A percentile compares a stretch with the other conserved stretches of the same genome.
Evolutionary conservation across 1,140 invertebrate species (phyloP).

Genomic region (Drosophila takahashii): DNA sequence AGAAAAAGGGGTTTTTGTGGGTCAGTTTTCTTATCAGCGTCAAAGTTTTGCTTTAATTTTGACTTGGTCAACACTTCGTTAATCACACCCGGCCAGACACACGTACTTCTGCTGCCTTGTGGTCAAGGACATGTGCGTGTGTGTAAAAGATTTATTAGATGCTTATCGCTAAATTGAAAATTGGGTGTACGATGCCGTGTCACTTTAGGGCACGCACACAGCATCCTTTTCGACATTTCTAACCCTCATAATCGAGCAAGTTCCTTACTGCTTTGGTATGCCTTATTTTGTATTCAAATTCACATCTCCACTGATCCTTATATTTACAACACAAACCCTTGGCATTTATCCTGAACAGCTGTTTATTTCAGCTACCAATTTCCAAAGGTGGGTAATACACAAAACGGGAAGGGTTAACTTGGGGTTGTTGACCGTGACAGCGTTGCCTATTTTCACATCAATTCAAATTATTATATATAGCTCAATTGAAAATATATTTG

Average conservation of each 20-base stretch:
- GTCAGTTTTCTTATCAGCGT: conserved; percentile 62
- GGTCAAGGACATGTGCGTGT: conserved; percentile 61
- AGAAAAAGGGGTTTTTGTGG: conserved; percentile 19
- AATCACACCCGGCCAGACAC: conserved; percentile 57
- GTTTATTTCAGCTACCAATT: conserved; percentile 32
- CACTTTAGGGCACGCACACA: conserved; percentile 57
- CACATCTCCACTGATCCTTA: conserved; percentile 44
- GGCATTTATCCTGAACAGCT: conserved; percentile 44
- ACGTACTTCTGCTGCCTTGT: conserved; percentile 55
- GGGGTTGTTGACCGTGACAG: conserved; percentile 43
- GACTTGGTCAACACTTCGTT: conserved; percentile 81
- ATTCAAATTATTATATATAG: conserved; percentile 8
- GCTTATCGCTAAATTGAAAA: conserved; percentile 63
- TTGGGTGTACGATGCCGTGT: conserved; percentile 21
- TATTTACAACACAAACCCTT: conserved; percentile 4
- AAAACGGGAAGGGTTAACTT: conserved; percentile 47
- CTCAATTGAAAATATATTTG: conserved; percentile 27
- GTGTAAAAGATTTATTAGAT: conserved; percentile 59
- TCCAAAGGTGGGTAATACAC: background rate
- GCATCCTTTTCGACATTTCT: conserved; percentile 45
- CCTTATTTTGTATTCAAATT: conserved; percentile 39
- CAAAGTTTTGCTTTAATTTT: conserved; percentile 75
- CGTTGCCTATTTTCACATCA: conserved; percentile 7
- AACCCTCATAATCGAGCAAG: conserved; percentile 22
- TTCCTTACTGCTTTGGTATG: conserved; percentile 12